These are phyloP conservation scores for Perizoma flavofasciatum DNA, from an alignment of 2,888 invertebrate genomes.

Conservation along the genomic window DNA sequence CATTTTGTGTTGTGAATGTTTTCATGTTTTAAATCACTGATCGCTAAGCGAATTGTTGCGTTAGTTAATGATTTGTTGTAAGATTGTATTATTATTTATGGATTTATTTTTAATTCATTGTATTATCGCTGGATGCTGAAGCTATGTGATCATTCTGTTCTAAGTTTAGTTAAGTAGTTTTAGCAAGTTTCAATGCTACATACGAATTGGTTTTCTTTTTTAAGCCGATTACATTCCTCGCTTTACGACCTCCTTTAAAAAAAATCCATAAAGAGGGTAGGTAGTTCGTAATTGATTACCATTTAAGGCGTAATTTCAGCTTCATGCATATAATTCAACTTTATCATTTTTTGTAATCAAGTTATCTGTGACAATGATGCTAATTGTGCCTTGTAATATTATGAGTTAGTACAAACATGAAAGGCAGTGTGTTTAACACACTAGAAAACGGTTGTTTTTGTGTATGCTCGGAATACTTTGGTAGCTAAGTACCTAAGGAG, in stretches of 20 bases:
- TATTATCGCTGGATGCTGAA: constrained; percentile 59
- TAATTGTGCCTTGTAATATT: constrained; percentile 38
- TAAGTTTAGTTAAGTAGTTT: constrained; percentile 40
- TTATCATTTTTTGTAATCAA: constrained; percentile 33
- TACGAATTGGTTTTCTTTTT: too few species aligned
- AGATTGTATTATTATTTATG: constrained; percentile 62
- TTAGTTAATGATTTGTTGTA: constrained; percentile 56
- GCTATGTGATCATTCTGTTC: constrained; percentile 71
- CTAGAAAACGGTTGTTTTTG: constrained; percentile 33
- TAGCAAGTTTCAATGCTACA: constrained; percentile 21
- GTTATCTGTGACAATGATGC: constrained; percentile 42
- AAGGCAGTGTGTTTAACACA: constrained; percentile 40
- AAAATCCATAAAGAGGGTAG: too few species aligned
- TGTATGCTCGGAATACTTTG: constrained; percentile 33
- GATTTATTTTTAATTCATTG: constrained; percentile 54
- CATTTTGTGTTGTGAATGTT: constrained; percentile 61
- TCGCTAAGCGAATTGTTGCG: constrained; percentile 71
- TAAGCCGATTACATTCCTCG: too few species aligned
- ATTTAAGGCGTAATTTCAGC: constrained; percentile 27
- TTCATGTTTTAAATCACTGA: constrained; percentile 53
- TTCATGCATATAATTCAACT: constrained; percentile 30
- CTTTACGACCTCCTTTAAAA: too few species aligned
- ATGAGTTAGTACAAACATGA: constrained; percentile 44
- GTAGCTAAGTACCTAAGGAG: constrained; percentile 45
- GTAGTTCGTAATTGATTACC: too few species aligned